Percentiles rank a stretch among this genome's conserved stretches.
Conservation (phyloP, 2,113 vertebrate species). For the Oreochromis tanganicae region DNA sequence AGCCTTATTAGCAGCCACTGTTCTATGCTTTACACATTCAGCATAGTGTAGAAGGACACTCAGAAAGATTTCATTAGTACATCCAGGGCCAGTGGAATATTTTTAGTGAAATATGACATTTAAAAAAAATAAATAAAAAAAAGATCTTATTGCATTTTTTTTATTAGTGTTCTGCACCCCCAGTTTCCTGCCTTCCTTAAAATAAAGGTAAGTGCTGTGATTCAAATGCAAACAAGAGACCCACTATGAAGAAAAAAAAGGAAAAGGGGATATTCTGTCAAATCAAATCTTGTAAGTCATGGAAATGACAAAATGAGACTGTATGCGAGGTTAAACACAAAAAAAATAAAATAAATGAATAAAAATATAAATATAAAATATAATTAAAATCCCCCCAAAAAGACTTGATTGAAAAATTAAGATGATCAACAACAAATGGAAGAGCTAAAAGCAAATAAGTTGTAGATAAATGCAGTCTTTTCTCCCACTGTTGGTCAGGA, state of each 20-base stretch:
- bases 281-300: background rate
- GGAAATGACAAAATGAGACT: background rate
- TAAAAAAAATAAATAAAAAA: background rate
- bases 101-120: background rate
- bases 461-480: background rate
- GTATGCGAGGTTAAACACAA: background rate
- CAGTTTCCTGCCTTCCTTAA: background rate
- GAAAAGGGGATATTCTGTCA: background rate
- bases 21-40: background rate
- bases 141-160: background rate
- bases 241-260: background rate
- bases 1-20: background rate
- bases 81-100: background rate
- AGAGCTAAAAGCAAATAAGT: background rate
- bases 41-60: background rate
- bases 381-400: background rate
- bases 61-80: background rate
- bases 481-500: background rate
- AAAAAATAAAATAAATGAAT: background rate
- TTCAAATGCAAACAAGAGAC: background rate
- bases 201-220: background rate
- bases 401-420: background rate
- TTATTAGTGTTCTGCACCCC: background rate
- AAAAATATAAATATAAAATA: background rate
- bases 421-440: background rate